Evolutionary conservation across 2,888 invertebrate species (phyloP).

Genomic region (Hedychridium roseum): DNA sequence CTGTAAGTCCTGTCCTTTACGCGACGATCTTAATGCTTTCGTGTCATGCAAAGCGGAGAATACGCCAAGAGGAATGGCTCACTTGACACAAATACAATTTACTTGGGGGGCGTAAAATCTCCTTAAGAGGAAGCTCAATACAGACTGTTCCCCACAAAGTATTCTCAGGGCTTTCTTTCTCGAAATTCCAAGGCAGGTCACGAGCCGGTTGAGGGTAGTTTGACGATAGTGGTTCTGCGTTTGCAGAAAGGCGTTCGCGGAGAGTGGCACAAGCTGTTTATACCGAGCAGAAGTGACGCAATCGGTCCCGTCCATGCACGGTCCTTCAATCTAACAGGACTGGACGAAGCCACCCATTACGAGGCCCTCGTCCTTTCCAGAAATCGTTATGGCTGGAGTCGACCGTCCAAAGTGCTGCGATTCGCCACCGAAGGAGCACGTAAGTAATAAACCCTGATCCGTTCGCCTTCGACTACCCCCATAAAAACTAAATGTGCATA

Average conservation of each 20-base stretch:
- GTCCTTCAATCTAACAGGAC: constrained; percentile 77
- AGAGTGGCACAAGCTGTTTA: constrained; percentile 74
- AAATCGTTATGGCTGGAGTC: constrained; percentile 87
- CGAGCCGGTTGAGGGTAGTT: not conserved
- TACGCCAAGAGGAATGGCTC: too few species aligned
- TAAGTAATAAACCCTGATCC: constrained; percentile 55
- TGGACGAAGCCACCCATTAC: constrained; percentile 78
- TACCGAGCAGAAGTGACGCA: constrained; percentile 65
- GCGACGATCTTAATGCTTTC: too few species aligned
- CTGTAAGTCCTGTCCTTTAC: too few species aligned
- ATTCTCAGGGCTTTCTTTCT: too few species aligned
- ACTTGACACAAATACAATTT: too few species aligned
- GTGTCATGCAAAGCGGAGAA: too few species aligned
- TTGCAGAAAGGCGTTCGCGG: constrained; percentile 33
- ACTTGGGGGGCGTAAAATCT: too few species aligned
- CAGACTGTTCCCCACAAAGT: too few species aligned
- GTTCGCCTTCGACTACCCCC: not conserved
- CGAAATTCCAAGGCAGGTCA: too few species aligned
- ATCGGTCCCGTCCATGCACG: constrained; percentile 80
- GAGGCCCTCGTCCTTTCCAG: constrained; percentile 82
- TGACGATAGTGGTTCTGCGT: not conserved
- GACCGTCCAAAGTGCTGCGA: constrained; percentile 76
- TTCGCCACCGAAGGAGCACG: constrained; percentile 82
- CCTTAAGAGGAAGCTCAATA: too few species aligned
- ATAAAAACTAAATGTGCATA: not conserved